Base-by-base conservation (phyloP, 2,888 invertebrate genomes). In the Luperina testacea region DNA sequence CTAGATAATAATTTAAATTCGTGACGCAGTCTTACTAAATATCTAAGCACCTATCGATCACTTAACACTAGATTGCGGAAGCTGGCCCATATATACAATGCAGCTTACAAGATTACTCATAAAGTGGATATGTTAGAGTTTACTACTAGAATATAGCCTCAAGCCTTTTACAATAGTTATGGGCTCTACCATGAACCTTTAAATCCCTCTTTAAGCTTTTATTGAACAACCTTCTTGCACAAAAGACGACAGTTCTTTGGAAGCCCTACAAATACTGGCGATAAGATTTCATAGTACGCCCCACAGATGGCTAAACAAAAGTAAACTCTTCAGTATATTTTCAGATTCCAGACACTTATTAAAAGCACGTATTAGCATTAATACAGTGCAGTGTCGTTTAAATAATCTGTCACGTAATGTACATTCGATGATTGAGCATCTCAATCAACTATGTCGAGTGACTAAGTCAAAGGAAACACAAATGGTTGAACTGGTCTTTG, bases 11-110 rank as follows among this genome's bases (percentile, higher is more conserved):
- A 94, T 95, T 95, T 96, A 96, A 96, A 96, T 96, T 96, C 96
- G 96, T 95, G 91, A 94, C 84, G 93, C 96, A 96, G 96, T 96
- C 96, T 96, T 95, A 94, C 91, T 92, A 93, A 92, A 93, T 89
- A 92, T 91, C 92, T 94, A 95, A 95, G 95, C 95, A 95, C 95
- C 95, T 95, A 95, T 94, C 75, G 87, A 88, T 92, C 90, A 91
- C 90, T 91, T 92, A 87, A 75, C 3, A 90, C 88, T 90, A 86
- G 84, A 81, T 88, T 73, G 83, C 83, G 78, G 73, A 85, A 90
- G 86, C 80, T 87, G 87, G 85, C 85, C 68, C 78, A 77, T 91
- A 90, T 92, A 88, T 92, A 92, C 89, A 90, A 77, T 64, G 82
- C 82, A 83, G 83, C 80, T 73, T 81, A 82, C 48, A 75, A 74